Conservation (phyloP, 2,888 invertebrate genomes). For the Mellilla xanthometata region DNA sequence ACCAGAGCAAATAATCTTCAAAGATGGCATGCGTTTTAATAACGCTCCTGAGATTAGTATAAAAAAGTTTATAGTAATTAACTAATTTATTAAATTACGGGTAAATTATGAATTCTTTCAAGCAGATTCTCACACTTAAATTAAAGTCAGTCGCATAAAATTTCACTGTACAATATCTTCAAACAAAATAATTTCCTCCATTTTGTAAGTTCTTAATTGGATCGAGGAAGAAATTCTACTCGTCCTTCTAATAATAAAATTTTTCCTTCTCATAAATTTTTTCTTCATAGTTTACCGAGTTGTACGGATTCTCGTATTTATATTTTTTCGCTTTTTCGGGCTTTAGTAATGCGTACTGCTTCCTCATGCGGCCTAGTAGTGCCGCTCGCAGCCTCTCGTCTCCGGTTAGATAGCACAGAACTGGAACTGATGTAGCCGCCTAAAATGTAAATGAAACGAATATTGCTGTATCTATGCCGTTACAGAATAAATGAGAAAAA, state of each 20-base stretch:
- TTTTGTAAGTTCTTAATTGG: neutral
- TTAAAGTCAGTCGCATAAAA: too few species aligned
- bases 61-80: too few species aligned
- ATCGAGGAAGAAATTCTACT: constrained; percentile 6
- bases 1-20: too few species aligned
- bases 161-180: too few species aligned
- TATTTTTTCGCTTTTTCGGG: constrained; percentile 64
- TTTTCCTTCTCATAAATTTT: neutral
- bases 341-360: constrained; percentile 69
- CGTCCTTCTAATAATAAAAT: constrained; percentile 14
- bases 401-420: constrained; percentile 68
- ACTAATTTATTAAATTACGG: too few species aligned
- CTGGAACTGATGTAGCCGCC: constrained; percentile 77
- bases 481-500: too few species aligned
- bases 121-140: too few species aligned
- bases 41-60: too few species aligned
- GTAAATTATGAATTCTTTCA: too few species aligned
- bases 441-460: constrained; percentile 33
- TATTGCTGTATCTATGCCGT: too few species aligned
- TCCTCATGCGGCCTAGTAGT: constrained; percentile 74
- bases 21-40: too few species aligned
- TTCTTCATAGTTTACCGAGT: constrained; percentile 1
- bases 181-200: neutral
- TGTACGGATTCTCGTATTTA: constrained; percentile 33
- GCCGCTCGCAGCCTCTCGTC: constrained; percentile 76